These are phyloP conservation scores for Agriopis marginaria DNA, from an alignment of 2,888 invertebrate genomes.

Conservation along the genomic window DNA sequence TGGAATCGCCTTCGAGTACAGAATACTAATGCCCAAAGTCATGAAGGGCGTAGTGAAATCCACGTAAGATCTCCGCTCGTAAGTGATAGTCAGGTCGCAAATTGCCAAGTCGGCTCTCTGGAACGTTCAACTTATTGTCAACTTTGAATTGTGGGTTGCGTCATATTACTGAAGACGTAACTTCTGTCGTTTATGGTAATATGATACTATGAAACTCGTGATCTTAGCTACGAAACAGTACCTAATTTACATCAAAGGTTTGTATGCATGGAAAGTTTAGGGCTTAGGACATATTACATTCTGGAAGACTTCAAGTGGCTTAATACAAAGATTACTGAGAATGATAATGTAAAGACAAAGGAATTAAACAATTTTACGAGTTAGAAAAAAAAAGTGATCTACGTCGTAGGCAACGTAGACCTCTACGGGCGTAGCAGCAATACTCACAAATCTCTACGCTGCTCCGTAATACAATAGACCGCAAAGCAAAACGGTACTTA, in stretches of 20 bases:
- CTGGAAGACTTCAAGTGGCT: neutral
- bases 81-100: constrained; percentile 98
- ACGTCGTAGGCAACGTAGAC: neutral
- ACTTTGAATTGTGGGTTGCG: constrained; percentile 1
- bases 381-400: neutral
- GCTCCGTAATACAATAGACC: neutral
- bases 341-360: neutral
- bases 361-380: neutral
- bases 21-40: constrained; percentile 96
- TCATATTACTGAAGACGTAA: neutral
- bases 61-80: constrained; percentile 93
- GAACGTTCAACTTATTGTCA: constrained; percentile 43
- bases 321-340: neutral
- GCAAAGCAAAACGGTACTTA: too few relatives aligned
- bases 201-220: neutral
- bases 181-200: constrained; percentile 2
- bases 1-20: constrained; percentile 92
- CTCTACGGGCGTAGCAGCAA: neutral
- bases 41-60: constrained; percentile 99
- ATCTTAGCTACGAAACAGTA: constrained; percentile 1
- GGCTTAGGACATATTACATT: neutral
- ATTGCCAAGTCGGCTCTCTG: constrained; percentile 98
- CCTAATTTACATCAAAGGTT: neutral
- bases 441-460: neutral
- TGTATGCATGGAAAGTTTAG: neutral